Base-by-base conservation (phyloP, 2,888 invertebrate species). In the Panzeria rudis region DNA sequence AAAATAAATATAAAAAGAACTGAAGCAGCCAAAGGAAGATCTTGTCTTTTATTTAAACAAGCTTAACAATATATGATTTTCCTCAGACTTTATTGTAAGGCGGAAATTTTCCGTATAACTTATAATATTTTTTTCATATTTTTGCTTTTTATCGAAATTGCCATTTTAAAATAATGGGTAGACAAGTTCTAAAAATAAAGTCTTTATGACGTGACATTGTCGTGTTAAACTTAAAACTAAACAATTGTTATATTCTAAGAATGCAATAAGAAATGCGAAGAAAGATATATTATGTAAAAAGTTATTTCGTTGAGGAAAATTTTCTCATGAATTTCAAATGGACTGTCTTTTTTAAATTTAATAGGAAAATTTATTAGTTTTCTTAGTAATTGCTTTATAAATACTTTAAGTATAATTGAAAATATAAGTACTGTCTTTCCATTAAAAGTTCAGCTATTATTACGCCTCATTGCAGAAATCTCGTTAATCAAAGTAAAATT, bases 161-260 rank as follows among this genome's bases (percentile, higher is more conserved):
- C n/a, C 2, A 54, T 61, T 68, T 35, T 15, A 68, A 69, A 38
- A 81, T 52, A 81, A 69, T 69, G 62, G 64, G 13, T 20, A 82
- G 56, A 72, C 69, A 83, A 71, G 62, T 54, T 41, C 13, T 6
- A 15, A n/a, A 47, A 73, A 56, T 23, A 73, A 66, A 32, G 6
- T 50, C 38, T 64, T 13, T 38, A 8, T 73, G 56, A 72, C 69
- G 64, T 83, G 76, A 77, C 82, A 64, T 71, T 82, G 69, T 76
- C 64, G 17, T 50, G 56, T 64, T 64, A 38, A 64, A 50, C 4
- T 59, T 50, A 50, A 76, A 71, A 41, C 61, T 52, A 38, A 54
- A 56, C 38, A 71, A 71, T 76, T 76, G 44, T 56, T 47, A 0
- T 13, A 7, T 23, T 29, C 8, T 54, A 6, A 35, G 64, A 72